Conservation (phyloP, 2,888 invertebrate genomes). For the Volucella bombylans region DNA sequence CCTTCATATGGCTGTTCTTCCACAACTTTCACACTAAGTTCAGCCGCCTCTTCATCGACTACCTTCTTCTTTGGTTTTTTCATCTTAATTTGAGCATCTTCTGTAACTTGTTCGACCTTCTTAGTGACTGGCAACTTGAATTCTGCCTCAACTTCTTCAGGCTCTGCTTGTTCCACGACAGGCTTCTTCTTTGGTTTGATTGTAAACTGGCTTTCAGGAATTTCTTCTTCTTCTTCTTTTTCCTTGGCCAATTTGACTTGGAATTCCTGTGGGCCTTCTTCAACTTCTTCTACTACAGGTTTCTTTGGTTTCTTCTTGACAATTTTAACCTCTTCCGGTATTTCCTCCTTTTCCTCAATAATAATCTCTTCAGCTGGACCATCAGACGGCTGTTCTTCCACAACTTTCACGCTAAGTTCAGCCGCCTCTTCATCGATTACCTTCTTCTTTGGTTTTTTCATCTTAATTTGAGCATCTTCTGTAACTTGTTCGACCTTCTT, state of each 20-base stretch:
- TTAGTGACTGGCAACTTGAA: constrained; percentile 76
- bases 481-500: constrained; percentile 77
- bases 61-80: constrained; percentile 78
- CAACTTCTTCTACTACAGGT: constrained; percentile 68
- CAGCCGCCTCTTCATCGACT: constrained; percentile 77
- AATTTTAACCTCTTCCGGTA: constrained; percentile 11
- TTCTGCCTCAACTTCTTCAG: constrained; percentile 79
- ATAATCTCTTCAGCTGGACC: constrained; percentile 74
- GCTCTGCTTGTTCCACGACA: constrained; percentile 48
- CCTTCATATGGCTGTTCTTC: constrained; percentile 77
- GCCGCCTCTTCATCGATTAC: constrained; percentile 77
- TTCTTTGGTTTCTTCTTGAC: constrained; percentile 68
- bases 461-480: constrained; percentile 78
- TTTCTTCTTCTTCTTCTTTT: constrained; percentile 58
- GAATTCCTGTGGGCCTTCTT: constrained; percentile 72
- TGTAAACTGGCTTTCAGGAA: constrained; percentile 69
- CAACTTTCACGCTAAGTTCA: constrained; percentile 78
- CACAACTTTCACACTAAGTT: constrained; percentile 78
- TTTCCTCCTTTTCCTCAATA: constrained; percentile 73
- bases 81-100: constrained; percentile 78
- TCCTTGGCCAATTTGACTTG: constrained; percentile 55
- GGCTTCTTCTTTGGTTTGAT: constrained; percentile 73
- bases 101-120: constrained; percentile 77
- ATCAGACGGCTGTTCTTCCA: constrained; percentile 77
- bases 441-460: constrained; percentile 78